A percentile compares a stretch with the other conserved stretches of the same genome.
These are phyloP conservation scores for Phylloscopus trochiloides DNA, from an alignment of 2,113 vertebrate species.

Conservation along the genomic window DNA sequence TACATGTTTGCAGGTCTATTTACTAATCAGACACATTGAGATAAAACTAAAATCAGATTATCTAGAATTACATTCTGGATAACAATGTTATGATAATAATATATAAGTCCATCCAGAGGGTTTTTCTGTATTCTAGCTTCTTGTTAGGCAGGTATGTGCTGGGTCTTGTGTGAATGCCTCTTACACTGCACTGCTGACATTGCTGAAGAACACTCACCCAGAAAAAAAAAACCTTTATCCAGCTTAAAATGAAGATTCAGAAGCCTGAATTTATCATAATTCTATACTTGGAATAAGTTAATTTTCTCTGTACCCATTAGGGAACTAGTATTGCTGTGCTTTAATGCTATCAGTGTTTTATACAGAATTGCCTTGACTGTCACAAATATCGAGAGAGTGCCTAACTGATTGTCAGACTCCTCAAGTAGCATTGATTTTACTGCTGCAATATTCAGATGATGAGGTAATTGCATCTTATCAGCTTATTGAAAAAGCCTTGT, in stretches of 20 bases:
- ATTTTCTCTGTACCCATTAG: conserved; percentile 38
- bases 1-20: neutral
- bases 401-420: conserved; percentile 70
- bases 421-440: conserved; percentile 73
- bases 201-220: neutral
- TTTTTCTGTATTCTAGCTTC: neutral
- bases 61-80: neutral
- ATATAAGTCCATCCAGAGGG: neutral
- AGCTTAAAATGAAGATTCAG: conserved; percentile 18
- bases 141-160: neutral
- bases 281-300: neutral
- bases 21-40: neutral
- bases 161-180: neutral
- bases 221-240: neutral
- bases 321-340: conserved; percentile 1
- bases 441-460: conserved; percentile 64
- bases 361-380: conserved; percentile 60
- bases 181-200: neutral
- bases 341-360: conserved; percentile 69
- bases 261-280: conserved; percentile 53
- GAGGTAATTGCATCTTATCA: conserved; percentile 72
- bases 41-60: neutral
- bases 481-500: conserved; percentile 63
- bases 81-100: neutral
- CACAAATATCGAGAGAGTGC: conserved; percentile 54